phyloP scores from a whole-genome alignment of 2,113 vertebrate genomes.

The Myrmophylax atrothorax region DNA sequence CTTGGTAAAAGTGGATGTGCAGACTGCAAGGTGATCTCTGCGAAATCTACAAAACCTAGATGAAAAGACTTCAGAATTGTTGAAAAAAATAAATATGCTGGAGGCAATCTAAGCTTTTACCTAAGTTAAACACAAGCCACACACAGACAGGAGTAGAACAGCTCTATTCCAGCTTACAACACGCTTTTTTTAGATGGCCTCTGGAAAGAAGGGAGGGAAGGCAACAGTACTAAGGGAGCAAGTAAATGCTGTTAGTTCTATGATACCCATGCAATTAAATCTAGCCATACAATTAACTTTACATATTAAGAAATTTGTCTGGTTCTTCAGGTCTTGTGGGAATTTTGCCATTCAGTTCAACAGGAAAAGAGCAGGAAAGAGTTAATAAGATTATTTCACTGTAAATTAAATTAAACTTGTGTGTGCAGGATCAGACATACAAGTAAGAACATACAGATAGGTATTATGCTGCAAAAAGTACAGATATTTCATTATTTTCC shows the following conservation, averaged over 20 bases:
- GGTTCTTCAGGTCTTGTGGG: not conserved
- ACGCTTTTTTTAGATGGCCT: not conserved
- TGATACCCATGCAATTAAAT: not conserved
- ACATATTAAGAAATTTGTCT: not conserved
- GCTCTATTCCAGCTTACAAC: not conserved
- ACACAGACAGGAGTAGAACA: not conserved
- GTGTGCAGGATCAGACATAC: not conserved
- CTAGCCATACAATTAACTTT: not conserved
- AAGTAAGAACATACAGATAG: not conserved
- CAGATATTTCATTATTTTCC: not conserved
- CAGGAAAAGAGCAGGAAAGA: not conserved
- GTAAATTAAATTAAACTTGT: conserved; percentile 14
- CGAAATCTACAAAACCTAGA: not conserved
- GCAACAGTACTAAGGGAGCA: not conserved
- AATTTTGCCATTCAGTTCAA: not conserved
- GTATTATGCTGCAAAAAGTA: not conserved
- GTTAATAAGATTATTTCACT: not conserved
- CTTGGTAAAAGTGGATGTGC: not conserved
- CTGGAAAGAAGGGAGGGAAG: not conserved
- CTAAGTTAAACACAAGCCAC: not conserved
- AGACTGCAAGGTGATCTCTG: not conserved
- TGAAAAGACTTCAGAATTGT: not conserved
- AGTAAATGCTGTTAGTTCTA: not conserved
- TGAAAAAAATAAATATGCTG: not conserved
- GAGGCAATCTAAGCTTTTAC: conserved; percentile 39